Evolutionary conservation across 2,888 invertebrate genomes (phyloP), one percentile per base, ranked within the genome.

Genomic region (Merodon equestris): DNA sequence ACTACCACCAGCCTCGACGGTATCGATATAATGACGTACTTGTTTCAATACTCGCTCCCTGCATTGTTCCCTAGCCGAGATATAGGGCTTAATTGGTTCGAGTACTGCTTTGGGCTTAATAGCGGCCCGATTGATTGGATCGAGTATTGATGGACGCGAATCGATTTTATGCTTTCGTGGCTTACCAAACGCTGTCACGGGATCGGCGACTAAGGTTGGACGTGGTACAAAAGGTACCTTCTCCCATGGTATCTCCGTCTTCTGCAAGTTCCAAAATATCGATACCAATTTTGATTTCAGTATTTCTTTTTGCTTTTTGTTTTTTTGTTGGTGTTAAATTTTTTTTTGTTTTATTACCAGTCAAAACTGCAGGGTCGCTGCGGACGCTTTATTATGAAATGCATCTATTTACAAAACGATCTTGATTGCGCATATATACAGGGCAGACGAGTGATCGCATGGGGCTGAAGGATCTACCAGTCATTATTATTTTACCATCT

Each of bases 191-290:
- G 95, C 96, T 83, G 96, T 95, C 88, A 95, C 92, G 82, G 95
- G 95, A 87, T 95, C 94, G 83, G 95, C 93, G 84, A 96, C 93
- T 89, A 95, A 91, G 86, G 95, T 94, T 85, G 96, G 96, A 84
- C 96, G 92, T 84, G 96, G 94, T 86, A 96, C 95, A 90, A 92
- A 94, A 86, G 96, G 96, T 89, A 94, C 94, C 92, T 94, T 95
- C 90, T 95, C 94, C 96, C 96, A 96, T 86, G 95, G 95, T 86
- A 95, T 93, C 89, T 91, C 90, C 89, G 84, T 85, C 76, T 84
- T 86, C 87, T 87, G 88, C 81, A 87, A 87, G 84, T 84, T 84
- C 87, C 87, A 86, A 83, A 84, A 27, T 27, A 67, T 70, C 58
- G 54, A 17, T 70, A 50, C 57, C 68, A 58, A 44, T 12, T 53